Percentiles rank a stretch among this genome's conserved stretches.
Conservation (phyloP, 92 coral and sea anemone species). For the Anthopleura xanthogrammica region DNA sequence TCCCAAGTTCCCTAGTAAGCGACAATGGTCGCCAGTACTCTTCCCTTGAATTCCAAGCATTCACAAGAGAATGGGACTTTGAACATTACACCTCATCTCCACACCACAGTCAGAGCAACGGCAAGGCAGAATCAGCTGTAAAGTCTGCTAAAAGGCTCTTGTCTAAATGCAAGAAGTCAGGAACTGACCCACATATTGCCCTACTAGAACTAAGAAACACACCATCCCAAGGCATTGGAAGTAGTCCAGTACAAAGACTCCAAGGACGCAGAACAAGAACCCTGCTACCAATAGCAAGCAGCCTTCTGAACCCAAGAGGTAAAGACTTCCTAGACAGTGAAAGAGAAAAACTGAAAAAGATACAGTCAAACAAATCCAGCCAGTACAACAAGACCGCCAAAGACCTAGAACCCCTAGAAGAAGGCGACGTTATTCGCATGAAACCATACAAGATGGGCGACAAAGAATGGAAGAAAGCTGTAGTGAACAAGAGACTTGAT, state of each 20-base stretch:
- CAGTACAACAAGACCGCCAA: slow-evolving; percentile 7
- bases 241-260: slow-evolving; percentile 29
- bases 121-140: slow-evolving; percentile 36
- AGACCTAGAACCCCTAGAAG: slow-evolving; percentile 4
- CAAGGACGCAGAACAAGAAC: slow-evolving; percentile 20
- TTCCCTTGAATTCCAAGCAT: slow-evolving; percentile 17
- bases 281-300: slow-evolving; percentile 14
- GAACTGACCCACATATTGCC: slow-evolving; percentile 18
- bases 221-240: slow-evolving; percentile 20
- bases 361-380: not conserved
- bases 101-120: slow-evolving; percentile 22
- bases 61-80: slow-evolving; percentile 21
- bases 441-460: slow-evolving; percentile 20
- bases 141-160: slow-evolving; percentile 25
- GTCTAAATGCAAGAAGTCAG: slow-evolving; percentile 16
- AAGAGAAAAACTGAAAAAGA: not conserved
- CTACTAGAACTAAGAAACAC: slow-evolving; percentile 21
- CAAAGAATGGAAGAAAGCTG: slow-evolving; percentile 19
- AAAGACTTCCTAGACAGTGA: slow-evolving; percentile 1
- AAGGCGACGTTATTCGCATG: slow-evolving; percentile 5
- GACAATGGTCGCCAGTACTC: slow-evolving; percentile 32
- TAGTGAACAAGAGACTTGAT: slow-evolving; percentile 24
- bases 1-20: slow-evolving; percentile 5
- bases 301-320: slow-evolving; percentile 7
- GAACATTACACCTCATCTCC: slow-evolving; percentile 17